Percentiles rank a stretch among this genome's conserved stretches.
phyloP scores from a whole-genome alignment of 35 echinoderm and acorn worm species.

The Ptychodera flava region DNA sequence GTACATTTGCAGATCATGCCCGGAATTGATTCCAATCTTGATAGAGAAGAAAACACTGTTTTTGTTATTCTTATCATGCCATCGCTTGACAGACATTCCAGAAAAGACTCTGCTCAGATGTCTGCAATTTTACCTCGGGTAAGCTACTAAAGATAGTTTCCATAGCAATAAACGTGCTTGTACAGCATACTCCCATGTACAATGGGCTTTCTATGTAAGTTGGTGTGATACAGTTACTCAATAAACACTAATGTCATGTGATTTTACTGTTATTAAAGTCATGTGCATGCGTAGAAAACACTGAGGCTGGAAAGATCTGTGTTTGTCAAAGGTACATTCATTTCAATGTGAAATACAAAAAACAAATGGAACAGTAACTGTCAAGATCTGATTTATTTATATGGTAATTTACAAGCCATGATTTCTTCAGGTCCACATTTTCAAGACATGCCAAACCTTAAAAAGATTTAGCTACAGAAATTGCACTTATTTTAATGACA shows the following conservation, averaged over 20 bases:
- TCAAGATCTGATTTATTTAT: no score
- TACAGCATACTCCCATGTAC: no score
- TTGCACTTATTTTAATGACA: no score
- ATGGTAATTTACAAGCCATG: no score
- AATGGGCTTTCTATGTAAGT: no score
- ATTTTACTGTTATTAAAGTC: not conserved
- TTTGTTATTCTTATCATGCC: not conserved
- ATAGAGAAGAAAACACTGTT: not conserved
- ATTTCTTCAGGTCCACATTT: no score
- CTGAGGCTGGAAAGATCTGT: no score
- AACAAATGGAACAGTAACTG: no score
- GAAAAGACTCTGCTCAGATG: not conserved
- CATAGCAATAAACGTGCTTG: not conserved
- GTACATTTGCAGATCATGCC: not conserved
- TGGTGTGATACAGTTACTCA: not conserved
- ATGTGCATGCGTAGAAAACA: not conserved
- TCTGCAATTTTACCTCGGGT: not conserved
- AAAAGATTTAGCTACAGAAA: no score
- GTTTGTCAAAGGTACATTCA: no score
- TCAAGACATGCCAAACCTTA: no score
- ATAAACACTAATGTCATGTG: not conserved
- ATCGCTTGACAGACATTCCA: not conserved
- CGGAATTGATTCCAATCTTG: not conserved
- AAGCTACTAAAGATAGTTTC: not conserved
- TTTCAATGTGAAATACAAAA: no score